Evolutionary conservation across 2,797 vertebrate genomes (phyloP).

Genomic region (Phrynocephalus forsythii): DNA sequence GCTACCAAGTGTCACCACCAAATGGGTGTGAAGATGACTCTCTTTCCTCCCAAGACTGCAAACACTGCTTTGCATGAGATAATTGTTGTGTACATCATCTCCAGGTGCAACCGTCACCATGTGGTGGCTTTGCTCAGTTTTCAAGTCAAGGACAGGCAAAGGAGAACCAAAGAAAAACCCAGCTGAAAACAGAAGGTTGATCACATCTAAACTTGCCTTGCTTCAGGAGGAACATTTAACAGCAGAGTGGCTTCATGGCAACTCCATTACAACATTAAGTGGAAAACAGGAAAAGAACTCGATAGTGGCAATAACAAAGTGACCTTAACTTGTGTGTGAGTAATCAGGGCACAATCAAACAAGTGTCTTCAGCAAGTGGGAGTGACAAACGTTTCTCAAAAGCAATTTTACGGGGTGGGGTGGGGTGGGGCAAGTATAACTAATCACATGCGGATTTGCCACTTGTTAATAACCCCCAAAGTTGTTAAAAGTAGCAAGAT

Average conservation of each 20-base stretch:
- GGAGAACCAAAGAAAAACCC: not conserved
- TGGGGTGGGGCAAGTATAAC: not conserved
- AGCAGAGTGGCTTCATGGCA: not conserved
- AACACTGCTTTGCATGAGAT: not conserved
- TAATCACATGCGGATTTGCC: slow-evolving; percentile 12
- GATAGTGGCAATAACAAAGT: slow-evolving; percentile 8
- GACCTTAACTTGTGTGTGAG: not conserved
- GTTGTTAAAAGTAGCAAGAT: not conserved
- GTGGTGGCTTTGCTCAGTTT: not conserved
- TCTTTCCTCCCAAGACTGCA: not conserved
- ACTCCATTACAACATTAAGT: not conserved
- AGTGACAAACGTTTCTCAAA: slow-evolving; percentile 6
- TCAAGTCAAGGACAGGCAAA: not conserved
- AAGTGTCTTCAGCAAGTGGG: slow-evolving; percentile 2
- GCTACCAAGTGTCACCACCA: not conserved
- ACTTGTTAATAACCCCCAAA: slow-evolving; percentile 7
- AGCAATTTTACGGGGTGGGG: not conserved
- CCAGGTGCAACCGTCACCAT: not conserved
- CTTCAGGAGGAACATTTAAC: not conserved
- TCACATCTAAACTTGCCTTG: not conserved
- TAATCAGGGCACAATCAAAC: slow-evolving; percentile 19
- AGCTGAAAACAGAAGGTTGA: not conserved
- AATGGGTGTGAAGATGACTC: not conserved
- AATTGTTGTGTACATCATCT: not conserved
- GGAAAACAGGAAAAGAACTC: slow-evolving; percentile 10